These are phyloP conservation scores for Esox masquinongy DNA, from an alignment of 2,797 vertebrate genomes.

Conservation along the genomic window DNA sequence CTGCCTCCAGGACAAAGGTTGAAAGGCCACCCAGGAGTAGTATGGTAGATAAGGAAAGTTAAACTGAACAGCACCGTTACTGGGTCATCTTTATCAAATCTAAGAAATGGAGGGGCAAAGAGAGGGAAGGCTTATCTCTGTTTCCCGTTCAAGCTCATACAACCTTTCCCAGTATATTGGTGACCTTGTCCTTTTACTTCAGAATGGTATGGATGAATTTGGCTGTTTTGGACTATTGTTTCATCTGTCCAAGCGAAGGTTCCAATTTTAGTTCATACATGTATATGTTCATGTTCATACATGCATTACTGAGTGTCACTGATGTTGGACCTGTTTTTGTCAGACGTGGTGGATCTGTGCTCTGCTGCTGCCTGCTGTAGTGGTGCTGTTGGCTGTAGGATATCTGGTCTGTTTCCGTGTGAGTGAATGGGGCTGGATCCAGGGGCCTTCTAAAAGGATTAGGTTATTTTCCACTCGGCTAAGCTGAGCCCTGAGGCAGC, in stretches of 20 bases:
- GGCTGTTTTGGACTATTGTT: not conserved
- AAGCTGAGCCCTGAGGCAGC: constrained; percentile 62
- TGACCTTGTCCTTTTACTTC: constrained; percentile 33
- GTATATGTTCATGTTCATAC: not conserved
- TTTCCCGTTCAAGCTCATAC: constrained; percentile 32
- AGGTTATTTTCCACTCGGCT: constrained; percentile 68
- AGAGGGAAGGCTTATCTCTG: constrained; percentile 55
- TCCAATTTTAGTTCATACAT: too few species aligned
- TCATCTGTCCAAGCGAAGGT: not conserved
- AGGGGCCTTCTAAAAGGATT: constrained; percentile 67
- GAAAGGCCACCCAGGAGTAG: not conserved
- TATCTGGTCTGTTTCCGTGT: constrained; percentile 57
- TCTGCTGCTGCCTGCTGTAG: constrained; percentile 35
- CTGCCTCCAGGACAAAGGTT: not conserved
- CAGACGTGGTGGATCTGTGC: constrained; percentile 47
- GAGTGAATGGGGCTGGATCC: constrained; percentile 56
- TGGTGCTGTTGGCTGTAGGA: constrained; percentile 45
- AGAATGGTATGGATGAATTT: constrained; percentile 20
- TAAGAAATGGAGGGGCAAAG: constrained; percentile 27
- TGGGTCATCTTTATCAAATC: constrained; percentile 62
- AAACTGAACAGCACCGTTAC: constrained; percentile 41
- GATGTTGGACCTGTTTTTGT: constrained; percentile 40
- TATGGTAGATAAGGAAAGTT: constrained; percentile 8
- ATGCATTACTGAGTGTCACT: constrained; percentile 43
- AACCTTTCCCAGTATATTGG: constrained; percentile 31